These are phyloP conservation scores for Hemicordylus capensis DNA, from an alignment of 2,113 vertebrate genomes.

Conservation along the genomic window DNA sequence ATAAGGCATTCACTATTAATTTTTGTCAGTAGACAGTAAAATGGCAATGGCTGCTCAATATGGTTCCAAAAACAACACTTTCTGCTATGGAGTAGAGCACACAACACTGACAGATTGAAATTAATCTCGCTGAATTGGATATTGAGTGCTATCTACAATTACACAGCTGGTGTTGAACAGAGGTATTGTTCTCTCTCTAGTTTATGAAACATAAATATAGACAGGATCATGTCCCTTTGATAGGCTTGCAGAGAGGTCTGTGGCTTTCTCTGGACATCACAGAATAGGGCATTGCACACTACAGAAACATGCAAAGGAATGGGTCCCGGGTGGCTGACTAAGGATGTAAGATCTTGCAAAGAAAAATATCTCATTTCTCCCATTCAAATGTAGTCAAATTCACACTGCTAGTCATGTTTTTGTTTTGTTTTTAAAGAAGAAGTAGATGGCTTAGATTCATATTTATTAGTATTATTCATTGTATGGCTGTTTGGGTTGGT, in stretches of 20 bases:
- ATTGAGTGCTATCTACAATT: constrained; percentile 76
- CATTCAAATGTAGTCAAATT: neutral
- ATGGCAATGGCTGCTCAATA: constrained; percentile 78
- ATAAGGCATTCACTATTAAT: constrained; percentile 81
- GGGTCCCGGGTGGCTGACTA: neutral
- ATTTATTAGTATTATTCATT: neutral
- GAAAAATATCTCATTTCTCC: neutral
- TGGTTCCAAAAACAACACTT: constrained; percentile 91
- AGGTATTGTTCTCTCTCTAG: constrained; percentile 68
- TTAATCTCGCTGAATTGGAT: constrained; percentile 75
- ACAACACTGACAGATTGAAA: constrained; percentile 84
- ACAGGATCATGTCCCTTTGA: constrained; percentile 38
- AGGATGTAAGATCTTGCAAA: neutral
- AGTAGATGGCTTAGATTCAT: neutral
- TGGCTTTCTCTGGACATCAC: neutral
- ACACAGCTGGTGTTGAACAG: constrained; percentile 74
- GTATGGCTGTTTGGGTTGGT: neutral
- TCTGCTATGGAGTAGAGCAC: constrained; percentile 79
- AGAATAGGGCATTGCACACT: neutral
- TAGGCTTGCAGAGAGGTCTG: constrained; percentile 7
- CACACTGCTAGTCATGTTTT: neutral
- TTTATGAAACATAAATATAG: constrained; percentile 50
- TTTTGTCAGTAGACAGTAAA: constrained; percentile 87
- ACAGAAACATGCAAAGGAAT: constrained; percentile 30
- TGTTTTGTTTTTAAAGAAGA: too few species aligned